A percentile compares a stretch with the other conserved stretches of the same genome.
These are phyloP conservation scores for Octomys mimax DNA, from an alignment of 2,797 vertebrate species.

Conservation along the genomic window DNA sequence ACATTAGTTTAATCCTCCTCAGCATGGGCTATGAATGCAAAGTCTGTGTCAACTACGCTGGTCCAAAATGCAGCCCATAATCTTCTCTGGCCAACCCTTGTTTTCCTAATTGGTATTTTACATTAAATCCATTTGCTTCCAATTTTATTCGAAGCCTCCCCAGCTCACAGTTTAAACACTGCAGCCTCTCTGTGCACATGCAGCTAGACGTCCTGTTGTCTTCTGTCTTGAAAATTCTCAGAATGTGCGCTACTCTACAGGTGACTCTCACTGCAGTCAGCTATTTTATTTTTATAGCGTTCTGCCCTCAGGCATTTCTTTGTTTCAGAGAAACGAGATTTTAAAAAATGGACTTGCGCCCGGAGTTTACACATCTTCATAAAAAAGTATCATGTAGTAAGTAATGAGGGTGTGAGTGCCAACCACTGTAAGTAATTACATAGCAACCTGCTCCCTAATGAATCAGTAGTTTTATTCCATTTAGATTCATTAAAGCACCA, in stretches of 20 bases:
- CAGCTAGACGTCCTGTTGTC: constrained; percentile 10
- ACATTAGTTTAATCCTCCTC: not conserved
- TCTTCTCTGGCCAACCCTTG: not conserved
- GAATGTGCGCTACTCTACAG: not conserved
- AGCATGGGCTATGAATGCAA: too few species aligned
- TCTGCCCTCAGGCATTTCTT: constrained; percentile 51
- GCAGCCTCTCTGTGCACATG: not conserved
- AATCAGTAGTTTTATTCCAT: constrained; percentile 54
- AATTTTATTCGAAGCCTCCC: constrained; percentile 1
- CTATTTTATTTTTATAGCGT: constrained; percentile 56
- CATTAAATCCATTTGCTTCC: constrained; percentile 18
- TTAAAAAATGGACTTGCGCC: constrained; percentile 57
- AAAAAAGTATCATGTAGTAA: constrained; percentile 62
- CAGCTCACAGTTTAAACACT: constrained; percentile 20
- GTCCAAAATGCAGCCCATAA: not conserved
- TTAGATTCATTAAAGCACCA: constrained; percentile 58
- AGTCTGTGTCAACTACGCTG: not conserved
- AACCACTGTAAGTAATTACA: constrained; percentile 46
- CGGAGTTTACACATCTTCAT: constrained; percentile 71
- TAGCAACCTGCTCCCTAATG: constrained; percentile 64
- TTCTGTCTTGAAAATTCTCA: constrained; percentile 55
- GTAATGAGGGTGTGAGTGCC: constrained; percentile 65
- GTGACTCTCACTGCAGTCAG: constrained; percentile 42
- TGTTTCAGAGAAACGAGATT: constrained; percentile 67
- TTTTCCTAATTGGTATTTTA: not conserved